Evolutionary conservation across 2,113 vertebrate species (phyloP), one percentile per base, ranked within the genome.

Genomic region (Brachionichthys hirsutus): DNA sequence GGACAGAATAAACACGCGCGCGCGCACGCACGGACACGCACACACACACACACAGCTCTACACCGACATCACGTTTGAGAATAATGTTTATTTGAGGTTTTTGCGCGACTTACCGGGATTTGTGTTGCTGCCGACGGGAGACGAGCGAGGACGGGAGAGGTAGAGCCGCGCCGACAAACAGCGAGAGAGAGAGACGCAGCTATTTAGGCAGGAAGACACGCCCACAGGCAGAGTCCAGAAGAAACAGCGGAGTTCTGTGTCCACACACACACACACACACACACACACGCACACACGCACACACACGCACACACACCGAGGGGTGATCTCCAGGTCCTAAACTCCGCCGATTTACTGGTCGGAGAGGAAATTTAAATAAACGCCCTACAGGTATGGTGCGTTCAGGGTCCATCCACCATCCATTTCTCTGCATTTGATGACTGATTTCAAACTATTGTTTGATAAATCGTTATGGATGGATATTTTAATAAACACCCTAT

Each of bases 161-260:
- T 2, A 0, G 10, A 40, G 46, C 9, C 30, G 16, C 12, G 53
- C 30, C 41, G 52, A 44, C 0, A 8, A 17, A 8, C 3, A 13
- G 43, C 18, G 41, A 45, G 15, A 4, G 9, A 19, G 43, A 51
- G 47, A 13, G 3, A 30, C 30, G 2, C 13, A 45, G 57, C 13
- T 22, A 18, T 12, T 9, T 2, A n/a, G 65, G 6, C 18, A 24
- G 16, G 10, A 35, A 17, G 49, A 1, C 54, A 20, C 47, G 48
- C 58, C 70, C 60, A 53, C 68, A 7, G 0, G 8, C 40, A 36
- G 24, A 55, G 44, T 45, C 35, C 53, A 22, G 0, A 1, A 38
- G 65, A 65, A 56, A 7, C 38, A 1, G n/a, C n/a, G n/a, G n/a
- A 44, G 68, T 75, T 77, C 57, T 35, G 68, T 38, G 2, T 48